Conservation (phyloP, 2,888 invertebrate species). For the Watsonalla cultraria region DNA sequence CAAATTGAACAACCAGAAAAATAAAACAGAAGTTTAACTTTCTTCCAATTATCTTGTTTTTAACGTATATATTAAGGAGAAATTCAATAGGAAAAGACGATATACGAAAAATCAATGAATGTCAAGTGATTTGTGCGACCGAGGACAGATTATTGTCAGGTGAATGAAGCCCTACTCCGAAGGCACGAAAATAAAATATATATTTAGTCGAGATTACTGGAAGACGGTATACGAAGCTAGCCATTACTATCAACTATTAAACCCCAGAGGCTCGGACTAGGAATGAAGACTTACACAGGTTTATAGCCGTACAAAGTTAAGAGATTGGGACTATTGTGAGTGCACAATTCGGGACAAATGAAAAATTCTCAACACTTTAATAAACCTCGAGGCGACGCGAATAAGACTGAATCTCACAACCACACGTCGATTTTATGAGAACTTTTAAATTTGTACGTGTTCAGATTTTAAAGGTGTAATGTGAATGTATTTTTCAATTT, state of each 20-base stretch:
- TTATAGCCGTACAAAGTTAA: background rate
- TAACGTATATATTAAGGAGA: background rate
- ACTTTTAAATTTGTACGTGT: background rate
- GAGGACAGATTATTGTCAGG: background rate
- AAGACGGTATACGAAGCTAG: background rate
- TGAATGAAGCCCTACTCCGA: background rate
- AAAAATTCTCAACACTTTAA: background rate
- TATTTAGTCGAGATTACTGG: background rate
- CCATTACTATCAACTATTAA: background rate
- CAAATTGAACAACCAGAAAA: too few species aligned
- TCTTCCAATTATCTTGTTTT: background rate
- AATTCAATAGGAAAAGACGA: background rate
- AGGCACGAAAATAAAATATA: background rate
- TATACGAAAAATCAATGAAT: background rate
- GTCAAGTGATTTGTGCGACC: background rate
- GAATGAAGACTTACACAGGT: background rate
- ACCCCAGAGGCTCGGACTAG: background rate
- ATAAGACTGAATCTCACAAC: background rate
- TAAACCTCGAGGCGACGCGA: background rate
- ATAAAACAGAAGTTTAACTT: too few species aligned
- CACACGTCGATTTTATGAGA: background rate
- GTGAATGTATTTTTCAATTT: background rate
- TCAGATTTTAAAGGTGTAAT: background rate
- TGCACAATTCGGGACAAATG: background rate
- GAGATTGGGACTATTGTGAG: background rate